phyloP scores from a whole-genome alignment of 2,113 vertebrate genomes.

The Talpa occidentalis region DNA sequence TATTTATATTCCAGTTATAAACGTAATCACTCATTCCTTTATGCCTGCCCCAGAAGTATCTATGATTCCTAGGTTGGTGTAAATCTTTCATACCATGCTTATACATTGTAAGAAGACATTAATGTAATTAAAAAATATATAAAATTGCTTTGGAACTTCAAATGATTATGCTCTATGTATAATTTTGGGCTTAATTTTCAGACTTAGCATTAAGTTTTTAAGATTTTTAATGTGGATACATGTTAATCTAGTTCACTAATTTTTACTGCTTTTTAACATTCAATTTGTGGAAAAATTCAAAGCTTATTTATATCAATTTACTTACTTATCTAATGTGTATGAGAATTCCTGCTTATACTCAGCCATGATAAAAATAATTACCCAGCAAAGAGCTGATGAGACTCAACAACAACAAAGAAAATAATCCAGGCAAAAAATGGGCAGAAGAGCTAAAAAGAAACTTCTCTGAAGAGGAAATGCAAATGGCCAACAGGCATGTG shows the following conservation, averaged over 20 bases:
- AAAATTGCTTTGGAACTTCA: neutral
- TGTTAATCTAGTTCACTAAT: neutral
- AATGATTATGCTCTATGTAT: neutral
- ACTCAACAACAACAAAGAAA: no score
- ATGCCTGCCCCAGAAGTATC: neutral
- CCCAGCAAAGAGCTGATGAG: no score
- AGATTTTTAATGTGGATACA: neutral
- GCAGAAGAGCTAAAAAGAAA: no score
- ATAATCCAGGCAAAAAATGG: no score
- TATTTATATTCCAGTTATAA: neutral
- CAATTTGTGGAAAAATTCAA: neutral
- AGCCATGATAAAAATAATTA: neutral
- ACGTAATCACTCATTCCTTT: neutral
- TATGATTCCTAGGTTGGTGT: neutral
- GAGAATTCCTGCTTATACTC: neutral
- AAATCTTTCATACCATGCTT: neutral
- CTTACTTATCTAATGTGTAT: neutral
- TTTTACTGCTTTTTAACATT: constrained; percentile 8
- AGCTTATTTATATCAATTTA: neutral
- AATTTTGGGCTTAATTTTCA: neutral
- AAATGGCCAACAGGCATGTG: no score
- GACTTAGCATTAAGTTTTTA: neutral
- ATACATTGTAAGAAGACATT: neutral
- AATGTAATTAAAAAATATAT: neutral
- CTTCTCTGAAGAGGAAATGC: no score